Base-by-base conservation (phyloP, 1,140 invertebrate species). In the Mylabris phalerata region DNA sequence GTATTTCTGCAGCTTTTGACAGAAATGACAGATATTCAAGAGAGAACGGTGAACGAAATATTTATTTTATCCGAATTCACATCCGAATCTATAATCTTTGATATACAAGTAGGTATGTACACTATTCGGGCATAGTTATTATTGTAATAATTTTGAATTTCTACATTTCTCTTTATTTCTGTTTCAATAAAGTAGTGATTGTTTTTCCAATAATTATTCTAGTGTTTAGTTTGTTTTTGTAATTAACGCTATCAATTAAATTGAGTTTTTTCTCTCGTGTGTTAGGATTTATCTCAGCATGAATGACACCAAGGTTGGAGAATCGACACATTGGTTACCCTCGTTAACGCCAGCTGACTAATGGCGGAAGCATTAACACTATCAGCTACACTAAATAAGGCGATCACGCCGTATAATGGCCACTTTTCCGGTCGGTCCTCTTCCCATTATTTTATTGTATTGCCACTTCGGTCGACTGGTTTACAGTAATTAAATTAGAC, bases 301-400 rank as follows among this genome's bases (percentile, higher is more conserved):
- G 56, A 50, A 42, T 50, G 48, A 48, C 48, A 49, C 41, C 55
- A 50, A 51, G 57, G 49, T 13, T 26, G 43, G 42, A 52, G 60
- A 58, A 68, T 70, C 67, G 67, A 67, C 66, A 63, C 57, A 70
- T 71, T 65, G 57, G 60, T 67, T 65, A 68, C 68, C 67, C 67
- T 71, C 70, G 68, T 71, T 70, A 71, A 67, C 62, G 66, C 62
- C 70, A 71, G 65, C 70, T 71, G 70, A 70, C 70, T 71, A 69
- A 71, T 71, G 68, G 66, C 68, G 68, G 68, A 70, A 71, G 64
- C 70, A 71, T 71, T 71, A 71, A 60, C 66, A 62, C 68, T 70
- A 71, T 67, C 67, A 62, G 63, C 63, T 51, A 59, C 64, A 59
- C 64, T 69, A 71, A 71, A 71, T 71, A 71, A 71, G 67, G 66